Conservation (phyloP, 2,888 invertebrate genomes). For the Brenthis ino region DNA sequence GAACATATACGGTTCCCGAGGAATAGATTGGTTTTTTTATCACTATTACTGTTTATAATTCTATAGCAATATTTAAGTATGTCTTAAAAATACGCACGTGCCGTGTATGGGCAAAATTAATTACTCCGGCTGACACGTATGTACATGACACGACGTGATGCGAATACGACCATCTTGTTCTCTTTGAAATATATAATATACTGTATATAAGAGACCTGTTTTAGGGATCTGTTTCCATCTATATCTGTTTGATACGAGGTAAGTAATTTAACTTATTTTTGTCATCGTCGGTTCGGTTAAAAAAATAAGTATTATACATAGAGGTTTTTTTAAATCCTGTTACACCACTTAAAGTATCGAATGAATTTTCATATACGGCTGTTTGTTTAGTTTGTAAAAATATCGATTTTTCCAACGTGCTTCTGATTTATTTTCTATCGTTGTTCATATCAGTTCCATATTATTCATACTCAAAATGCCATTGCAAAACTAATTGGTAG, state of each 20-base stretch:
- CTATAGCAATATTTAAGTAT: background rate
- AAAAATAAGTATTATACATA: background rate
- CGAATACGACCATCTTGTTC: constrained; percentile 14
- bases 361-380: constrained; percentile 6
- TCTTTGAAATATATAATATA: background rate
- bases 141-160: constrained; percentile 17
- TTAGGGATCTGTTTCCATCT: background rate
- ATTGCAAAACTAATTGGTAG: constrained; percentile 32
- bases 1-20: no score
- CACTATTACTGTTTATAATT: no score
- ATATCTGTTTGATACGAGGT: no score
- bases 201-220: background rate
- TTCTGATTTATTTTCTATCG: constrained; percentile 5
- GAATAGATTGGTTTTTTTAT: no score
- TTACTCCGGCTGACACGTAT: constrained; percentile 21
- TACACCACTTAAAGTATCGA: background rate
- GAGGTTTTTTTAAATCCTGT: background rate
- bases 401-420: background rate
- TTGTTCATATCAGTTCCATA: constrained; percentile 8
- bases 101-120: constrained; percentile 22
- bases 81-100: background rate
- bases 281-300: no score
- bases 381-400: constrained; percentile 11
- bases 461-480: constrained; percentile 34
- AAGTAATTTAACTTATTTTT: no score